Evolutionary conservation across 1,140 invertebrate genomes (phyloP).

Genomic region (Zaprionus ghesquierei): DNA sequence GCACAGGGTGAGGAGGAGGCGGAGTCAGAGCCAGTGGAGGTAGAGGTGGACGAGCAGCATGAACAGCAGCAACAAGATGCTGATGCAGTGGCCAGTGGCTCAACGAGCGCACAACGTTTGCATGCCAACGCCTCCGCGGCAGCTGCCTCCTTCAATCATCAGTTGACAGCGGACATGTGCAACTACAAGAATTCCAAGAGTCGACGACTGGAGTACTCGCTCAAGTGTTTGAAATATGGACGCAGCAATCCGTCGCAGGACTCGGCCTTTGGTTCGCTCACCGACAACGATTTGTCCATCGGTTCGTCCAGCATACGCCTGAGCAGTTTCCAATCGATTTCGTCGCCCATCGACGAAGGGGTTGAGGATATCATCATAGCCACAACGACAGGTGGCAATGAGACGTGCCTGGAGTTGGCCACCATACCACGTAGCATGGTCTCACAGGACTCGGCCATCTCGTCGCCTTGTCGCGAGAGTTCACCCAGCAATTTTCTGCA

Average conservation of each 20-base stretch:
- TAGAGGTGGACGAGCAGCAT: neutral
- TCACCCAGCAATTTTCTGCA: conserved; percentile 77
- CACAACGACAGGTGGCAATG: conserved; percentile 78
- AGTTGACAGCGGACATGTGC: conserved; percentile 80
- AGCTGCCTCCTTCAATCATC: conserved; percentile 71
- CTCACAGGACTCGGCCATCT: conserved; percentile 80
- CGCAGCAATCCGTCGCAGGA: conserved; percentile 82
- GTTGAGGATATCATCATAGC: conserved; percentile 82
- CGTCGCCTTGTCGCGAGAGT: conserved; percentile 77
- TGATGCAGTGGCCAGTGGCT: conserved; percentile 64
- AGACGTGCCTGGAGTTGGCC: conserved; percentile 76
- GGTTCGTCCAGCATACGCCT: conserved; percentile 79
- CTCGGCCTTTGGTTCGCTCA: conserved; percentile 81
- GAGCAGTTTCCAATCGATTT: conserved; percentile 82
- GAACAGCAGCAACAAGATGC: neutral
- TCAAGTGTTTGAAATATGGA: conserved; percentile 81
- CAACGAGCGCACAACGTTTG: conserved; percentile 44
- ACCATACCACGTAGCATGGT: conserved; percentile 78
- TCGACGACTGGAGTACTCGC: conserved; percentile 78
- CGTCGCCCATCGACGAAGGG: conserved; percentile 81
- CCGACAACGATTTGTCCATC: conserved; percentile 81
- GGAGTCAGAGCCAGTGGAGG: neutral
- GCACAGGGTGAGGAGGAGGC: conserved; percentile 20
- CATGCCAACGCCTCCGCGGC: conserved; percentile 42
- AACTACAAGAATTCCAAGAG: conserved; percentile 82